These are phyloP conservation scores for Apteryx owenii DNA, from an alignment of 2,113 vertebrate species.

Conservation along the genomic window DNA sequence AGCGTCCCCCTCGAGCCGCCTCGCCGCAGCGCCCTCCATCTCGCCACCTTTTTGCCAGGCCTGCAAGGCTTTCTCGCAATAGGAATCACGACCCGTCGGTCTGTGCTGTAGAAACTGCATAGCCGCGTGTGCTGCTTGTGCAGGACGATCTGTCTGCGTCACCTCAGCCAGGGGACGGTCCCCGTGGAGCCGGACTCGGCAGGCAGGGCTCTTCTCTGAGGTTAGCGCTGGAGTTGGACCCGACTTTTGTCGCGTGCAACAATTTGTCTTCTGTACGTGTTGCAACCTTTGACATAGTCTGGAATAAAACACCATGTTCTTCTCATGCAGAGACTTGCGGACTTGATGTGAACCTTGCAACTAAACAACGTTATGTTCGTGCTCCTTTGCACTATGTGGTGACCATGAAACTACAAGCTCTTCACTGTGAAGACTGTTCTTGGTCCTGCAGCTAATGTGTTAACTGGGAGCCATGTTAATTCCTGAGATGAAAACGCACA, in stretches of 20 bases:
- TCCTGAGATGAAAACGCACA: rapidly evolving
- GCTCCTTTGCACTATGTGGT: rapidly evolving
- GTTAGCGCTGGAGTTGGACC: not conserved
- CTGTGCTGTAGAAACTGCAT: rapidly evolving
- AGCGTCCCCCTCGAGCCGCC: not conserved
- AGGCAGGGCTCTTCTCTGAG: not conserved
- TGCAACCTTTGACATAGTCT: not conserved
- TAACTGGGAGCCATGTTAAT: not conserved
- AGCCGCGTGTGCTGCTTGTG: not conserved
- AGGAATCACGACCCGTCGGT: rapidly evolving
- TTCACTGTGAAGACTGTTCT: not conserved
- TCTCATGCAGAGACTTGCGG: not conserved
- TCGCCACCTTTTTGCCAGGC: not conserved
- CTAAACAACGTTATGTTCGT: rapidly evolving
- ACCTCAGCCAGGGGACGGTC: not conserved
- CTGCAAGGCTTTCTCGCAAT: not conserved
- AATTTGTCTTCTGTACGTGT: rapidly evolving
- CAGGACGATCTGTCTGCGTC: not conserved
- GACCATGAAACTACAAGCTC: rapidly evolving
- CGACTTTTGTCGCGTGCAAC: rapidly evolving
- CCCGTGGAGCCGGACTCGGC: not conserved
- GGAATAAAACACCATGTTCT: rapidly evolving
- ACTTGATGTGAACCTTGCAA: rapidly evolving
- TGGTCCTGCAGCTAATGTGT: not conserved
- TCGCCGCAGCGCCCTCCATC: not conserved